Conservation (phyloP, 2,797 vertebrate species). For the Carduelis carduelis region DNA sequence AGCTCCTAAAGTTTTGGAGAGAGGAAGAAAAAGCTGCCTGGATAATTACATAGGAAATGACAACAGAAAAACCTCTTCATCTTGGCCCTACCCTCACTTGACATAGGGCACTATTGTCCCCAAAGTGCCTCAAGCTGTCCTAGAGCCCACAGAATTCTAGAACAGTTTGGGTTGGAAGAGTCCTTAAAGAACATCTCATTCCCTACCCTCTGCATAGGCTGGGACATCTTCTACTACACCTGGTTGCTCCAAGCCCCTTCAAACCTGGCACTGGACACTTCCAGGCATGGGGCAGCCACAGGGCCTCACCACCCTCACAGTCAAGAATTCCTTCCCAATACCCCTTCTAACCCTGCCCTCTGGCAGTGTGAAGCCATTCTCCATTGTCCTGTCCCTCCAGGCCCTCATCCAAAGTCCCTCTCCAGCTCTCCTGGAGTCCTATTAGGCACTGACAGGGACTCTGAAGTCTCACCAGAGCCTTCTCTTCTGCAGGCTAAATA, state of each 20-base stretch:
- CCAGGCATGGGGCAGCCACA: not conserved
- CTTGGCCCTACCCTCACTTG: fast-evolving
- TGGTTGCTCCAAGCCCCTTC: not conserved
- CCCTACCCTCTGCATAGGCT: not conserved
- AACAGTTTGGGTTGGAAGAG: not conserved
- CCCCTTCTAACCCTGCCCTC: not conserved
- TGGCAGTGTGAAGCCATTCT: not conserved
- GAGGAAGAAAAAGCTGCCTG: not conserved
- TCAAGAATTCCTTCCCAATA: fast-evolving
- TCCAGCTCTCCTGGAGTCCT: not conserved
- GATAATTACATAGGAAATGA: not conserved
- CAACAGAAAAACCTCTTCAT: not conserved
- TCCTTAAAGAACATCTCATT: not conserved
- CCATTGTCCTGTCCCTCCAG: fast-evolving
- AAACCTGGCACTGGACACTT: not conserved
- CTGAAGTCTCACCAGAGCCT: not conserved
- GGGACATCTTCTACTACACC: not conserved
- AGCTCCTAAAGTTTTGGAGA: not conserved
- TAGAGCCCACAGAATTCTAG: not conserved
- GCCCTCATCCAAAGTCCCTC: not conserved
- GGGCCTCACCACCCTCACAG: not conserved
- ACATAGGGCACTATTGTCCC: fast-evolving
- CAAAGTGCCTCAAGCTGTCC: not conserved
- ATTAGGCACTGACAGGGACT: fast-evolving
- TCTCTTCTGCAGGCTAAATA: not conserved